Percentiles rank a stretch among this genome's conserved stretches.
Conservation (phyloP, 2,797 vertebrate species). For the Centroberyx gerrardi region DNA sequence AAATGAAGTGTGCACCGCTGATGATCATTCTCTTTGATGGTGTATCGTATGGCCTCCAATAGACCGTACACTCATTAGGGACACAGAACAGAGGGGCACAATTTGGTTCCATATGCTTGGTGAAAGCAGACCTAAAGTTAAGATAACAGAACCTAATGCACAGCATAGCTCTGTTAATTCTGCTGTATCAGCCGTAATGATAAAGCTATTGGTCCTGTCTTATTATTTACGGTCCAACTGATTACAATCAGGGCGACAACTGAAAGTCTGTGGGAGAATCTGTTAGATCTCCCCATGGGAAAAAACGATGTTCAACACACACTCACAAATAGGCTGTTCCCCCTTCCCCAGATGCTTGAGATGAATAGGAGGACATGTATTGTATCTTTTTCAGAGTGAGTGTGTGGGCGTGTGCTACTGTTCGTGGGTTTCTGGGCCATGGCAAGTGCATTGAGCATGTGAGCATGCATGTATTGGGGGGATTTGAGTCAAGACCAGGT, state of each 20-base stretch:
- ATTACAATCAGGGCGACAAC: slow-evolving; percentile 2
- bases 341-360: slow-evolving; percentile 6
- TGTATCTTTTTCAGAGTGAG: background rate
- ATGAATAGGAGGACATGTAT: slow-evolving; percentile 6
- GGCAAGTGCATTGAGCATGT: slow-evolving; percentile 25
- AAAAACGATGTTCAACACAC: background rate
- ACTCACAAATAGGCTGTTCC: no score
- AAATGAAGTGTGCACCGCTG: slow-evolving; percentile 69
- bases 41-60: slow-evolving; percentile 45
- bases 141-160: slow-evolving; percentile 38
- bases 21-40: slow-evolving; percentile 76
- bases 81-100: slow-evolving; percentile 30
- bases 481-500: no score
- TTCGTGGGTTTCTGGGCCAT: slow-evolving; percentile 63
- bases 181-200: slow-evolving; percentile 25
- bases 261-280: background rate
- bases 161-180: background rate
- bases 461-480: slow-evolving; percentile 42
- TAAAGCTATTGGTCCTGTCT: slow-evolving; percentile 11
- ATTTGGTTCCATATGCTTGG: slow-evolving; percentile 24
- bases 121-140: slow-evolving; percentile 43
- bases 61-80: slow-evolving; percentile 57
- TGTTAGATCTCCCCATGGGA: slow-evolving; percentile 6
- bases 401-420: slow-evolving; percentile 9
- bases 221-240: slow-evolving; percentile 25